These are phyloP conservation scores for Thalassarche chlororhynchos DNA, from an alignment of 2,113 vertebrate species.

Conservation along the genomic window DNA sequence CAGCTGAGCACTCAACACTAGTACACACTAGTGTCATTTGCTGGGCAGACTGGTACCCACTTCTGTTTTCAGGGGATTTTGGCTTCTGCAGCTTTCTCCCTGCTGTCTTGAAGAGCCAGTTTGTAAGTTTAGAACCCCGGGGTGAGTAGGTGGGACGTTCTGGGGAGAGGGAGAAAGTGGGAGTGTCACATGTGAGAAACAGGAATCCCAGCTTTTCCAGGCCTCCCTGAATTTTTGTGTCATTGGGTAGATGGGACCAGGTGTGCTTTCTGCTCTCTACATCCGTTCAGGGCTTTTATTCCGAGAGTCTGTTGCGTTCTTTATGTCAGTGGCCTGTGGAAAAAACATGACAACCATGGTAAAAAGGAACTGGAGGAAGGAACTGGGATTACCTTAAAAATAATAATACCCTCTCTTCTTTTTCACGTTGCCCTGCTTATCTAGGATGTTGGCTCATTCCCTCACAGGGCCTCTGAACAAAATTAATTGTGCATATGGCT, in stretches of 20 bases:
- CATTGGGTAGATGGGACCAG: not conserved
- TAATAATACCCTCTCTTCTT: not conserved
- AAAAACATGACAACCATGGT: not conserved
- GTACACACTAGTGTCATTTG: not conserved
- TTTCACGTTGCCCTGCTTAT: not conserved
- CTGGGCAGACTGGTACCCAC: not conserved
- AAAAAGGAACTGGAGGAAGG: not conserved
- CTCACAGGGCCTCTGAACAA: not conserved
- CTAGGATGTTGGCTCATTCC: not conserved
- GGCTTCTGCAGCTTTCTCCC: not conserved
- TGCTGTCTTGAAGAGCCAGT: not conserved
- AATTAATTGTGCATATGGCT: not conserved
- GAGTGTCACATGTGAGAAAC: not conserved
- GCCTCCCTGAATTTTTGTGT: not conserved
- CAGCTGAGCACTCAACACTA: not conserved
- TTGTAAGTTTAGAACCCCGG: not conserved
- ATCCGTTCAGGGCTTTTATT: not conserved
- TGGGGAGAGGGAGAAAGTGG: not conserved
- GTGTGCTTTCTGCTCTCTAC: not conserved
- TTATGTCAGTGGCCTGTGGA: not conserved
- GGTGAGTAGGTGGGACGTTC: not conserved
- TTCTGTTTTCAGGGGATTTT: not conserved
- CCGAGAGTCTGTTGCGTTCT: not conserved
- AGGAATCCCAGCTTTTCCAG: constrained; percentile 1
- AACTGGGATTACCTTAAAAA: constrained; percentile 4